Evolutionary conservation across 2,113 vertebrate species (phyloP).

Genomic region (Dipodomys merriami): DNA sequence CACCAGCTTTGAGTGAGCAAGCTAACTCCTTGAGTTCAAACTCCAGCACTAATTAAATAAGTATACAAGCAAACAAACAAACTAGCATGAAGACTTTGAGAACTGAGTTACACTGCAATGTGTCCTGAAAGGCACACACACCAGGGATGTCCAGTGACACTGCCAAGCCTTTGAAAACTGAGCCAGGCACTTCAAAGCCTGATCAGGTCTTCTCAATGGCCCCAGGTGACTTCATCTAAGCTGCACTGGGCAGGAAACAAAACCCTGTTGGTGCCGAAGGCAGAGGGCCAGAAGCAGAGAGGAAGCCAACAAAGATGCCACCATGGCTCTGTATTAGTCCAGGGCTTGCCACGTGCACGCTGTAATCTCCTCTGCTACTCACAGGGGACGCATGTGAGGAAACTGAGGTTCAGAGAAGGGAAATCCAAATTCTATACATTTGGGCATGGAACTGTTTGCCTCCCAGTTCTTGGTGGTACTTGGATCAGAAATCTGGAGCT

Average conservation of each 20-base stretch:
- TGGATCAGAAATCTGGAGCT: neutral
- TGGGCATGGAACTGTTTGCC: neutral
- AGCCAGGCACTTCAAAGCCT: neutral
- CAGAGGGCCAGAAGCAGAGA: neutral
- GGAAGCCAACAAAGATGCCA: neutral
- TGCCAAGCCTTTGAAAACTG: slow-evolving; percentile 24
- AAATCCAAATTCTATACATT: neutral
- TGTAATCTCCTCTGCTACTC: neutral
- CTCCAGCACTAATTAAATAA: too few relatives aligned
- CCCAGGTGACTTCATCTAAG: neutral
- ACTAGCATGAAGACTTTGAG: neutral
- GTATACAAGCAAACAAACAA: too few relatives aligned
- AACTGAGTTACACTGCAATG: neutral
- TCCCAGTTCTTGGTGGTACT: neutral
- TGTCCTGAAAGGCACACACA: neutral
- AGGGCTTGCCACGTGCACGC: accelerated
- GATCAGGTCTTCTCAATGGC: accelerated
- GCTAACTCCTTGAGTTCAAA: too few relatives aligned
- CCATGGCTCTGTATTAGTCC: accelerated
- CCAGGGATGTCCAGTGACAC: neutral
- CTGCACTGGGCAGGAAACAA: neutral
- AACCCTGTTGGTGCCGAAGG: neutral
- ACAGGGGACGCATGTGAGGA: neutral
- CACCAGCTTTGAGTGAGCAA: too few relatives aligned
- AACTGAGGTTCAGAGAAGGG: neutral